Conservation (phyloP, 2,113 vertebrate species). For the Nerophis ophidion region DNA sequence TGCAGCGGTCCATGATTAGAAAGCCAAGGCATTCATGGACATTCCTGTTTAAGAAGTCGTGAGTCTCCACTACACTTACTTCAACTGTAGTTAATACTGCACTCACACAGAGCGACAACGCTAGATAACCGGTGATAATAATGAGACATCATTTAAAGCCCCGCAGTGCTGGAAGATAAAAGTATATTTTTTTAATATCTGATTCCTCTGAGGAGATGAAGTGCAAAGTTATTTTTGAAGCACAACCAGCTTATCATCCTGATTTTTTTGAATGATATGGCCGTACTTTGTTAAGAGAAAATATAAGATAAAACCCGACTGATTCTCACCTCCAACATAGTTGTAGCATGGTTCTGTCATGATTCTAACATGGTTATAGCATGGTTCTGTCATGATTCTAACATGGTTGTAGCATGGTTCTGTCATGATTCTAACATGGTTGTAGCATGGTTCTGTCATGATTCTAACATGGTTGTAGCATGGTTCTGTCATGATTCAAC, state of each 20-base stretch:
- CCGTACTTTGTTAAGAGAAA: slow-evolving; percentile 4
- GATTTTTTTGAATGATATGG: slow-evolving; percentile 7
- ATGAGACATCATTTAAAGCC: slow-evolving; percentile 52
- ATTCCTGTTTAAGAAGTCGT: slow-evolving; percentile 10
- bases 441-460: too few species aligned
- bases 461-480: too few species aligned
- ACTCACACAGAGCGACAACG: slow-evolving; percentile 10
- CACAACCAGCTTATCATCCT: slow-evolving; percentile 11
- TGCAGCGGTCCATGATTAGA: slow-evolving; percentile 46
- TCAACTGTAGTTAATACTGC: neutral
- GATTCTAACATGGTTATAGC: too few species aligned
- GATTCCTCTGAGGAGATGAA: slow-evolving; percentile 25
- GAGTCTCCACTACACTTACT: slow-evolving; percentile 6
- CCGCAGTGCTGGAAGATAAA: slow-evolving; percentile 6
- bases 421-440: too few species aligned
- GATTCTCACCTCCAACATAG: neutral
- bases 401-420: too few species aligned
- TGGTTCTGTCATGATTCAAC: too few species aligned
- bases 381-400: too few species aligned
- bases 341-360: too few species aligned
- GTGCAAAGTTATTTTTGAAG: slow-evolving; percentile 17
- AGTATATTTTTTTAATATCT: slow-evolving; percentile 16
- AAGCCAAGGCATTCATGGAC: slow-evolving; percentile 40
- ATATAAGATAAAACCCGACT: neutral
- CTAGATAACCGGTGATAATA: slow-evolving; percentile 37